These are phyloP conservation scores for Oscheius sp. DNA, from an alignment of 1,140 invertebrate genomes.

Conservation along the genomic window DNA sequence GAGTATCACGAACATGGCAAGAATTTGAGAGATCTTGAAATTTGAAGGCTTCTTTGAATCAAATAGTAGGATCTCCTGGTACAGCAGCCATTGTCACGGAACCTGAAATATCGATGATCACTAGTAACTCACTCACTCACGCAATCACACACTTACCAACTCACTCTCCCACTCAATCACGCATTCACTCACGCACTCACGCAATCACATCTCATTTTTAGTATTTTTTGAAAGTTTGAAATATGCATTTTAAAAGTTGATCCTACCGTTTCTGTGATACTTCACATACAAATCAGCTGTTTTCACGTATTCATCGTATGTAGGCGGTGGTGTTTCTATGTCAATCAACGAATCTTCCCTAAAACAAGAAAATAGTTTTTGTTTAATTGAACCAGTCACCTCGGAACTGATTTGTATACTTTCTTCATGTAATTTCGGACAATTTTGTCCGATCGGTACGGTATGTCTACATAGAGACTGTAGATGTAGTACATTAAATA, in stretches of 20 bases:
- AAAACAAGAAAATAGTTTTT: not conserved
- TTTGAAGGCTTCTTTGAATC: no score
- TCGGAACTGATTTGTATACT: not conserved
- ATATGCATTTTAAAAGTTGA: not conserved
- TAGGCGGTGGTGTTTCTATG: constrained; percentile 18
- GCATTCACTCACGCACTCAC: no score
- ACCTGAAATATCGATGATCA: not conserved
- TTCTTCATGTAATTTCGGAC: constrained; percentile 1
- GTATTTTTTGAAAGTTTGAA: no score
- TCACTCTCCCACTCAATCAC: no score
- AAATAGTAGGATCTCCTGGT: no score
- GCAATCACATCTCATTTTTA: no score
- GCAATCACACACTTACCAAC: no score
- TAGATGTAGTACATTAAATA: not conserved
- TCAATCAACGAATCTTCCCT: not conserved
- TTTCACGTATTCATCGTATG: constrained; percentile 18
- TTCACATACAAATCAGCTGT: constrained; percentile 17
- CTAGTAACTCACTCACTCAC: no score
- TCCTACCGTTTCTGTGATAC: constrained; percentile 3
- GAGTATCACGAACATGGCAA: no score
- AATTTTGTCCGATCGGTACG: not conserved
- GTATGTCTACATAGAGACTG: not conserved
- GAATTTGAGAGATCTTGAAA: no score
- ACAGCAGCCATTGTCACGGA: not conserved
- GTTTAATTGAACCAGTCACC: not conserved